These are phyloP conservation scores for Campoletis sonorensis DNA, from an alignment of 1,140 invertebrate species.

Conservation along the genomic window DNA sequence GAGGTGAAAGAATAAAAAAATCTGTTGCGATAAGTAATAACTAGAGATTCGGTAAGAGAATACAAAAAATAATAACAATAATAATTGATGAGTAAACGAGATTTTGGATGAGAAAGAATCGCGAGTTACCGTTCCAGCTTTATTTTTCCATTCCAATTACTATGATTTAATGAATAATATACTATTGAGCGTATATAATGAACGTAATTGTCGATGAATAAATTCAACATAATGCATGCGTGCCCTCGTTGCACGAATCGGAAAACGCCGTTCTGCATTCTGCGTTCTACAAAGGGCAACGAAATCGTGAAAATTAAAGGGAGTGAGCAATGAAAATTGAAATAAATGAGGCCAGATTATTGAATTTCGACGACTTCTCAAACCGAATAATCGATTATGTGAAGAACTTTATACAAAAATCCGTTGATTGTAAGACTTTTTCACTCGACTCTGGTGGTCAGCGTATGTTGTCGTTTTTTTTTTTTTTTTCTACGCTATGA, in stretches of 20 bases:
- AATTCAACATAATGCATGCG: background rate
- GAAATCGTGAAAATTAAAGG: background rate
- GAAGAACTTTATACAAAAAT: constrained; percentile 16
- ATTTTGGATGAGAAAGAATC: too few species aligned
- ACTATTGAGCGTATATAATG: background rate
- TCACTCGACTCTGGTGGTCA: background rate
- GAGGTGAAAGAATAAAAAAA: too few species aligned
- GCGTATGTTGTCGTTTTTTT: background rate
- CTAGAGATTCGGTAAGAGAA: too few species aligned
- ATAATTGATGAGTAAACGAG: too few species aligned
- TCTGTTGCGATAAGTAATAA: too few species aligned
- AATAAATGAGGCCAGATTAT: background rate
- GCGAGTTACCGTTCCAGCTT: too few species aligned
- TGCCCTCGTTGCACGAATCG: background rate
- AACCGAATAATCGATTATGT: constrained; percentile 29
- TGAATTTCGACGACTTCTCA: constrained; percentile 13
- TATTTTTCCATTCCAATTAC: too few species aligned
- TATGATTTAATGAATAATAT: too few species aligned
- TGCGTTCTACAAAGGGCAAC: background rate
- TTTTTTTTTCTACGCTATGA: background rate
- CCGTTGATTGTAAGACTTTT: background rate
- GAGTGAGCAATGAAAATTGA: background rate
- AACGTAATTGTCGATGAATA: background rate
- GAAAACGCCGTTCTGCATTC: background rate
- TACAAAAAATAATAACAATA: too few species aligned